Conservation (phyloP, 2,888 invertebrate genomes). For the Cybosia mesomella region DNA sequence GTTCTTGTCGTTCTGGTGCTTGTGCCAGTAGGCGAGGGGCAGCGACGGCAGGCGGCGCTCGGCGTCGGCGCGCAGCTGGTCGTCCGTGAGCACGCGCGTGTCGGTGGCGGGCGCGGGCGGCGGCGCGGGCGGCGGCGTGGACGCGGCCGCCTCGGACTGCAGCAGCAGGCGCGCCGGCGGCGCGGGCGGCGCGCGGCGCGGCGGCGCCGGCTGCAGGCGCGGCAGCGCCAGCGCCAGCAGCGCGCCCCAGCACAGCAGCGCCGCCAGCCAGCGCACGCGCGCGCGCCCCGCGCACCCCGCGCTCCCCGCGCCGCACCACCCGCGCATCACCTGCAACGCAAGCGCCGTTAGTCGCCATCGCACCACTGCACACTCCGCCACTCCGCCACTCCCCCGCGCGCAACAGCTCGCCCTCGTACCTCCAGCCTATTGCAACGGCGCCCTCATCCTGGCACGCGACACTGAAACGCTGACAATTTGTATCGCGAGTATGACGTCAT, state of each 20-base stretch:
- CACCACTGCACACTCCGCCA: not conserved
- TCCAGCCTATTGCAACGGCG: not conserved
- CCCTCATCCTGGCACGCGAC: conserved; percentile 12
- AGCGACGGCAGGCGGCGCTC: conserved; percentile 93
- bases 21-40: conserved; percentile 95
- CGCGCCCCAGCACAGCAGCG: conserved; percentile 77
- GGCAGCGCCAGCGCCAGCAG: conserved; percentile 73
- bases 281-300: conserved; percentile 69
- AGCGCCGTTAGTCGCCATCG: too few relatives aligned
- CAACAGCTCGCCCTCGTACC: too few relatives aligned
- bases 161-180: conserved; percentile 61
- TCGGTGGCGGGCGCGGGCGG: conserved; percentile 61
- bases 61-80: conserved; percentile 92
- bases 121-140: conserved; percentile 51
- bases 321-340: conserved; percentile 75
- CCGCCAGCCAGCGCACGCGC: conserved; percentile 76
- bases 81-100: conserved; percentile 87
- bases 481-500: conserved; percentile 9
- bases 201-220: conserved; percentile 63
- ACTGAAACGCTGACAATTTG: conserved; percentile 3
- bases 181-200: conserved; percentile 51
- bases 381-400: too few relatives aligned
- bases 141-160: conserved; percentile 62
- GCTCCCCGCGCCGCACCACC: conserved; percentile 69
- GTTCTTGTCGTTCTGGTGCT: conserved; percentile 92